A percentile compares a stretch with the other conserved stretches of the same genome.
phyloP scores from a whole-genome alignment of 2,888 invertebrate genomes.

The Oscheius sp. region DNA sequence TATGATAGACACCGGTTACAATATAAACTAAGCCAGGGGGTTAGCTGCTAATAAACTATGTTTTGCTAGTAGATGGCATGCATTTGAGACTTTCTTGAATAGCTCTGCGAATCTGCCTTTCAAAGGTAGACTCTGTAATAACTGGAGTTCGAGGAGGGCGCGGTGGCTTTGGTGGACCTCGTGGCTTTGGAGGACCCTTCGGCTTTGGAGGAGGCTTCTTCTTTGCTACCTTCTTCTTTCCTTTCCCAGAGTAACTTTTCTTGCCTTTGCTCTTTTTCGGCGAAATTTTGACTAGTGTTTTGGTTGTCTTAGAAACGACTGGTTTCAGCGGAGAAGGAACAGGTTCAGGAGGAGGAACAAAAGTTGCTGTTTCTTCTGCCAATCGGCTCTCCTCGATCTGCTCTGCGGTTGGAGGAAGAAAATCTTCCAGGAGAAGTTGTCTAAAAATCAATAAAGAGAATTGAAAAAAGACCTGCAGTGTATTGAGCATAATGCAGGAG shows the following conservation, averaged over 20 bases:
- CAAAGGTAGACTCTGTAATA: conserved; percentile 11
- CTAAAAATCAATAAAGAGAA: not conserved
- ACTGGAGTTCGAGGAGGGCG: conserved; percentile 26
- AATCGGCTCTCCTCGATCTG: not conserved
- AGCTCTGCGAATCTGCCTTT: conserved; percentile 16
- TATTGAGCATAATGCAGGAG: not conserved
- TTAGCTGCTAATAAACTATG: not conserved
- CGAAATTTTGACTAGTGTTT: not conserved
- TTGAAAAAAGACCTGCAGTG: not conserved
- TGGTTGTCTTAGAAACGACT: not conserved
- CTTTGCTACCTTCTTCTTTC: conserved; percentile 2
- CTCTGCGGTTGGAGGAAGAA: not conserved
- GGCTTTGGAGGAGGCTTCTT: not conserved
- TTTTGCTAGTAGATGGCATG: conserved; percentile 2
- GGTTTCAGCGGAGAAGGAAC: not conserved
- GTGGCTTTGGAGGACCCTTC: conserved; percentile 9
- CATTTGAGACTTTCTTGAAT: conserved; percentile 26
- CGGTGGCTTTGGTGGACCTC: conserved; percentile 3
- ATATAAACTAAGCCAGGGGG: not conserved
- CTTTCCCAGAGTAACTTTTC: not conserved
- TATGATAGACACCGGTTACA: conserved; percentile 3
- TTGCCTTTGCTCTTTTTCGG: not conserved
- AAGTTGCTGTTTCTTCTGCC: not conserved
- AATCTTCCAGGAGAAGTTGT: not conserved
- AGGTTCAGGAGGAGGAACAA: not conserved